A percentile compares a stretch with the other conserved stretches of the same genome.
These are phyloP conservation scores for Chloebia gouldiae DNA, from an alignment of 2,113 vertebrate species.

Conservation along the genomic window DNA sequence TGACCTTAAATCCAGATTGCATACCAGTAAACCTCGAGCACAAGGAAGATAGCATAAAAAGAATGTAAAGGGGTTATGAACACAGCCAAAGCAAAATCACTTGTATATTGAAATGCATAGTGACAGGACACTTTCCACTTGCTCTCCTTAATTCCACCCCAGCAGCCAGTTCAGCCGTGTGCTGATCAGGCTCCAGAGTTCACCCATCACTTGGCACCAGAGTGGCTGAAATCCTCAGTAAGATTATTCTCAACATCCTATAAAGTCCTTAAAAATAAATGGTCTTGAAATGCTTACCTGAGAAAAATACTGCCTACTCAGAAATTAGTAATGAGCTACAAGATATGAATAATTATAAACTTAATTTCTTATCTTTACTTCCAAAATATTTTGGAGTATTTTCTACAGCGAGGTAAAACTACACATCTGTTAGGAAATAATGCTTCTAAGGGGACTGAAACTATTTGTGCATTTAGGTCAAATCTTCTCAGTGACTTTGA, in stretches of 20 bases:
- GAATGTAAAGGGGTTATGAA: neutral
- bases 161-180: neutral
- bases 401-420: neutral
- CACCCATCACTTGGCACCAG: neutral
- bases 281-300: neutral
- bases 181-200: rapidly evolving
- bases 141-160: neutral
- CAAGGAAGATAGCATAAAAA: neutral
- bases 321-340: neutral
- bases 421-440: neutral
- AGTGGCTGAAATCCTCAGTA: neutral
- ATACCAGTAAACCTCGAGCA: neutral
- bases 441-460: neutral
- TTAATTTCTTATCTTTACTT: neutral
- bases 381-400: neutral
- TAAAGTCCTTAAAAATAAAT: neutral
- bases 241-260: neutral
- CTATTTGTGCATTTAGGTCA: neutral
- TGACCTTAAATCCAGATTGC: neutral
- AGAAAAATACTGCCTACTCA: neutral
- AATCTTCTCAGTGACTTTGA: neutral
- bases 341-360: neutral
- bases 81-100: neutral
- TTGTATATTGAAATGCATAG: neutral
- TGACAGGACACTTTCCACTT: neutral